Conservation (phyloP, 2,888 invertebrate species). For the Drosophila emarginata region DNA sequence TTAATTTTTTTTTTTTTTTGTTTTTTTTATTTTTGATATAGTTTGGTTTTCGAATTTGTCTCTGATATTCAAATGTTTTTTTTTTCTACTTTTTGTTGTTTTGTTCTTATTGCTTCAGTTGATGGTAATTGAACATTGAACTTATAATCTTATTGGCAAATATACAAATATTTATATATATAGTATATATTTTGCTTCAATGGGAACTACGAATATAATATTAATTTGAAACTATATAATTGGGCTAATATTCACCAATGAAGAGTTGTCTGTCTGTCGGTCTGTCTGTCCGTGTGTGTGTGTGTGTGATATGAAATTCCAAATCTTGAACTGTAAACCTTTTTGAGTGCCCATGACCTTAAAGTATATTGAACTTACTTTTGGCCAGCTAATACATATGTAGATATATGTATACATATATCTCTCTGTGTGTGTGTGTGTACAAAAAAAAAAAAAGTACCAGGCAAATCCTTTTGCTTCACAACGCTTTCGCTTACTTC, state of each 20-base stretch:
- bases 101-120: too few species aligned
- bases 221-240: neutral
- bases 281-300: conserved; percentile 7
- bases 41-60: neutral
- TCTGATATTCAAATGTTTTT: too few species aligned
- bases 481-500: conserved; percentile 59
- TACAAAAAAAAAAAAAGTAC: conserved; percentile 28
- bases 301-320: conserved; percentile 23
- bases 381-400: conserved; percentile 14
- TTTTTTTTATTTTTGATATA: conserved; percentile 5
- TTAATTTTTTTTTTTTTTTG: neutral
- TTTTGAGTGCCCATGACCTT: neutral
- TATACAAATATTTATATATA: too few species aligned
- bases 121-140: neutral
- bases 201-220: conserved; percentile 3
- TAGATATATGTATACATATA: neutral
- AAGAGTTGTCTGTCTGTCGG: too few species aligned
- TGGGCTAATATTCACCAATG: neutral
- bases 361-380: conserved; percentile 2
- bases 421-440: conserved; percentile 11
- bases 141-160: neutral
- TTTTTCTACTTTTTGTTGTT: neutral
- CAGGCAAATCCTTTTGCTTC: neutral
- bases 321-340: conserved; percentile 22
- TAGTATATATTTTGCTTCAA: neutral